A percentile compares a stretch with the other conserved stretches of the same genome.
Evolutionary conservation across 2,113 vertebrate genomes (phyloP).

Genomic region (Nyctibius bracteatus): DNA sequence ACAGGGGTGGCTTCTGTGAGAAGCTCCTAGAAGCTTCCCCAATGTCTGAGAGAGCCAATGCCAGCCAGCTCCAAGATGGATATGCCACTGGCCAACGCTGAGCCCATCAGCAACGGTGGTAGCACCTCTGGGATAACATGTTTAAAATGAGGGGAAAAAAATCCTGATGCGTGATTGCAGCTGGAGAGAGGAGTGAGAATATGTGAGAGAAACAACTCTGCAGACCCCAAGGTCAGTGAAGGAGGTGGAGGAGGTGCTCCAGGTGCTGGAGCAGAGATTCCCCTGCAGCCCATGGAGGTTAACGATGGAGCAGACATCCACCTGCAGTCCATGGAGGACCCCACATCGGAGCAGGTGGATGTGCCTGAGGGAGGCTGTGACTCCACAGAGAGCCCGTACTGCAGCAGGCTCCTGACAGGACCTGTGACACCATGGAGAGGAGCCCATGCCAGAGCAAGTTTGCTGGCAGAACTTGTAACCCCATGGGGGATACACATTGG

Average conservation of each 20-base stretch:
- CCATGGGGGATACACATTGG: accelerated
- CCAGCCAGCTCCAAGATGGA: neutral
- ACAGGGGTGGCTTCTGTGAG: neutral
- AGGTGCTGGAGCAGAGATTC: neutral
- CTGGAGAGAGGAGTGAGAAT: neutral
- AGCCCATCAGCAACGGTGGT: neutral
- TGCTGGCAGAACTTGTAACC: neutral
- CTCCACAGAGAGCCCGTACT: accelerated
- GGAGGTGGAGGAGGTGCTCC: neutral
- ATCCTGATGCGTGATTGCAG: neutral
- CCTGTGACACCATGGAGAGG: neutral
- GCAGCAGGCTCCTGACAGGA: neutral
- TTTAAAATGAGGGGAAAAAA: neutral
- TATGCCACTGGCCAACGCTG: neutral
- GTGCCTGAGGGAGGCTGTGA: neutral
- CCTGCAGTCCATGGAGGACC: neutral
- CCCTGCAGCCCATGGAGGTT: no score
- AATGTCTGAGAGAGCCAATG: accelerated
- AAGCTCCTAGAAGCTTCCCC: neutral
- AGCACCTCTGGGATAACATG: neutral
- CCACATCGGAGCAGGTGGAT: neutral
- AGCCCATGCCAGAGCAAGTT: neutral
- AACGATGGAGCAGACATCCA: neutral
- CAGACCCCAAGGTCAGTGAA: neutral
- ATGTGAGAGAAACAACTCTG: neutral